Base-by-base conservation (phyloP, 2,113 vertebrate genomes). In the Podilymbus podiceps region DNA sequence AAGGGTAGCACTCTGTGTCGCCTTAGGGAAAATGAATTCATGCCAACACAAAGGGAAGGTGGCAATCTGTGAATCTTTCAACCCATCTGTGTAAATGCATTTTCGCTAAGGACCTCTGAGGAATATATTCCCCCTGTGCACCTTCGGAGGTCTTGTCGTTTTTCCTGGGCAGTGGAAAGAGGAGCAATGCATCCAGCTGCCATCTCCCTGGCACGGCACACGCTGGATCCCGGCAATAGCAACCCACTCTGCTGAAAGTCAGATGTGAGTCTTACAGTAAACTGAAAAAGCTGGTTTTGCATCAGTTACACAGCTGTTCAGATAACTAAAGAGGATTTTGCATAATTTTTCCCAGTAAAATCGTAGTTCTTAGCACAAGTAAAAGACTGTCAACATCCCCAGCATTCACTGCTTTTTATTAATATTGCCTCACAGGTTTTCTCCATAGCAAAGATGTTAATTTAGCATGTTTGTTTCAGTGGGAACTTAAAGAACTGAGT, bases 1-100 rank as follows among this genome's bases (percentile, higher is more conserved):
- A 89, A 47, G 20, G 20, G 27, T n/a, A 47, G 7, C 20, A 31
- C 11, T 71, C 27, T 80, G 50, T 8, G 9, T 40, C 19, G 44
- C n/a, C 3, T 76, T 24, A 35, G 21, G 33, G 62, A 78, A 76
- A 89, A 75, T 0, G 0, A 6, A 42, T 78, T 44, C 5, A 12
- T 66, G 22, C 8, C 58, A 88, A 79, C 66, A 13, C 6, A 78
- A 72, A 58, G 19, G 17, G 6, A 46, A 49, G 21, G 4, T 44
- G 30, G 13, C 68, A 83, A 38, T 42, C 16, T 50, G 30, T 25
- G 62, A 75, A 60, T 78, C n/a, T 28, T 74, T 67, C 59, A 42
- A 23, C 8, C 12, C 8, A 14, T 76, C 35, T 55, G 8, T 38
- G 18, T 30, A 63, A 87, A 69, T 28, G 35, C 5, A 18, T 35